phyloP scores from a whole-genome alignment of 2,113 vertebrate species.

The Perognathus longimembris region DNA sequence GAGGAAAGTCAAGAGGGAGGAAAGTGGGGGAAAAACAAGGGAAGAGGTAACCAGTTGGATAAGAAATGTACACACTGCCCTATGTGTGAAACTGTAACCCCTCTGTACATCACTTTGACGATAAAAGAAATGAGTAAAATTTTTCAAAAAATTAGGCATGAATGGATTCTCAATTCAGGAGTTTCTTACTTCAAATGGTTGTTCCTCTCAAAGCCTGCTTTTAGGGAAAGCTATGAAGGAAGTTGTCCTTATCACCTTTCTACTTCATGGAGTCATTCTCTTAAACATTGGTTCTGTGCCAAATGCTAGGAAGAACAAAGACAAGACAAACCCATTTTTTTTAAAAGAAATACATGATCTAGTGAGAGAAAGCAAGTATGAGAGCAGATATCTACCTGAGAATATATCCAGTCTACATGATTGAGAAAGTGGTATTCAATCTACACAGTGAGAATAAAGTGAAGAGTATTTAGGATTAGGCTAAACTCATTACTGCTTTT shows the following conservation, averaged over 20 bases:
- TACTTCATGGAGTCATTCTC: neutral
- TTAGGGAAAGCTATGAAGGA: neutral
- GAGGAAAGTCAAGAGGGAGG: too few species aligned
- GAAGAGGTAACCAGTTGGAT: too few species aligned
- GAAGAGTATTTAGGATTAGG: neutral
- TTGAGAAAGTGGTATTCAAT: neutral
- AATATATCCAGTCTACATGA: neutral
- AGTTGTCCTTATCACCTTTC: neutral
- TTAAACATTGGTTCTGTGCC: neutral
- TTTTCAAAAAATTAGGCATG: neutral
- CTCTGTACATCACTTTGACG: too few species aligned
- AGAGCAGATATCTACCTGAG: neutral
- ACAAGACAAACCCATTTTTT: neutral
- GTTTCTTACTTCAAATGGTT: constrained; percentile 5
- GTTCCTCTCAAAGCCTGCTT: neutral
- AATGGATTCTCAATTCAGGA: neutral
- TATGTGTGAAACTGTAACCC: too few species aligned
- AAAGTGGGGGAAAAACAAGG: too few species aligned
- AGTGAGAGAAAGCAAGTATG: neutral
- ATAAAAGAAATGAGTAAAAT: too few species aligned
- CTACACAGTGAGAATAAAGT: neutral
- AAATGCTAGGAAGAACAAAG: neutral
- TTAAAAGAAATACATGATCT: neutral
- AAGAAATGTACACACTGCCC: too few species aligned
- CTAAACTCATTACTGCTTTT: neutral